Base-by-base conservation (phyloP, 2,888 invertebrate species). In the Aphodius sticticus region DNA sequence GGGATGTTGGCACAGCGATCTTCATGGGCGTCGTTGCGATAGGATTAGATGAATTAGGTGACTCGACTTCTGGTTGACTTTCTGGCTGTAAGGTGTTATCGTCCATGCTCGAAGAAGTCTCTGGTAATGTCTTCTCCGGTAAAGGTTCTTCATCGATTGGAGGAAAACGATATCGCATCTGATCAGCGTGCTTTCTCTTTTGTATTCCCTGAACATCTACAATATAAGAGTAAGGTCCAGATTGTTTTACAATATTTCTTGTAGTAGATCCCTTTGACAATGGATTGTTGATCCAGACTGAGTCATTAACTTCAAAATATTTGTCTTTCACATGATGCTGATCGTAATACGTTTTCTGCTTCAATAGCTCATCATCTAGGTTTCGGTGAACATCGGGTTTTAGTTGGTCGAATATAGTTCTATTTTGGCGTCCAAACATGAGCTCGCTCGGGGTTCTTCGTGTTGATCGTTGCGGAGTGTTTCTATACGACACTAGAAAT, bases 221-320 rank as follows among this genome's bases (percentile, higher is more conserved):
- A 15, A 76, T 9, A 36, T 76, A 76, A 15, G 76, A 76, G 37
- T 71, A 76, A n/a, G 76, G 76, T 76, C 76, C 53, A 36, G 38
- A n/a, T 38, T 38, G 36, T 36, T 76, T 16, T 36, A 16, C 7
- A 36, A 38, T 16, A 14, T 76, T n/a, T n/a, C 76, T n/a, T 6
- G 76, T 15, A 38, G 76, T 38, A 35, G 36, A 36, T 76, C 76
- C 76, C 7, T 53, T 53, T 7, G 53, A n/a, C 14, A 53, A n/a
- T 76, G 69, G 71, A 16, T 71, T 71, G 15, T 71, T 71, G 12
- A 71, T 35, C 71, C 71, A 71, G 12, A 71, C 15, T 71, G 71
- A 6, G 16, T 71, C 71, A 6, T 71, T 26, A 15, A 15, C 53
- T 76, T 76, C 16, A 76, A 53, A 76, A n/a, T 3, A 16, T 2